These are phyloP conservation scores for Bombus polaris DNA, from an alignment of 1,140 invertebrate genomes.

Conservation along the genomic window DNA sequence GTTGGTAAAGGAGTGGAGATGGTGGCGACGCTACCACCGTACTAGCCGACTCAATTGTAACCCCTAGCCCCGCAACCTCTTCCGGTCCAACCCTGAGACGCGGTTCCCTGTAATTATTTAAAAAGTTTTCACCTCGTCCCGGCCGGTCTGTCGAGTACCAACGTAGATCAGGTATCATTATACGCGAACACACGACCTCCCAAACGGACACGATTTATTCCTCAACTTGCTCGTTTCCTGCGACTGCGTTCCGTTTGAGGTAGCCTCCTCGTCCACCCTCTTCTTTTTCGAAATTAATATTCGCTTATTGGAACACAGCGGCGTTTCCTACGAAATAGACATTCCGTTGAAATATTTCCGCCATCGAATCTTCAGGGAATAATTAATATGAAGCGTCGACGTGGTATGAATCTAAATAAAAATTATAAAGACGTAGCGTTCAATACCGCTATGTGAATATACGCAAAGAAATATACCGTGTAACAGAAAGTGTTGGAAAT, in stretches of 20 bases:
- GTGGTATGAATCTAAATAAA: too few relatives aligned
- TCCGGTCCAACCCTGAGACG: conserved; percentile 20
- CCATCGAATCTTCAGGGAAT: not conserved
- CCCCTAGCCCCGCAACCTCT: conserved; percentile 59
- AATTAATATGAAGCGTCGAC: not conserved
- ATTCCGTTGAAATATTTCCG: not conserved
- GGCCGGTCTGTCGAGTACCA: conserved; percentile 33
- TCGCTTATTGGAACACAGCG: not conserved
- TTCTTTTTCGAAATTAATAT: not conserved
- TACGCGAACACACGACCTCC: conserved; percentile 18
- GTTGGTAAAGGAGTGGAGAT: conserved; percentile 14
- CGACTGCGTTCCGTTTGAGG: not conserved
- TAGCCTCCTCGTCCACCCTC: too few relatives aligned
- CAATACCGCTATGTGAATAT: too few relatives aligned
- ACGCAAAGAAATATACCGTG: too few relatives aligned
- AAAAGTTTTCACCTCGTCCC: conserved; percentile 75
- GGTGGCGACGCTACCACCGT: conserved; percentile 26
- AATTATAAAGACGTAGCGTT: too few relatives aligned
- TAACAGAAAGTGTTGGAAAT: too few relatives aligned
- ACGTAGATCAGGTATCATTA: conserved; percentile 59
- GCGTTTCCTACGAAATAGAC: not conserved
- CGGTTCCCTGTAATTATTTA: conserved; percentile 79
- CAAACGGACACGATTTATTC: conserved; percentile 55
- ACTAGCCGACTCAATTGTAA: conserved; percentile 77
- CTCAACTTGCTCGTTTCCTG: conserved; percentile 28